A percentile compares a stretch with the other conserved stretches of the same genome.
Conservation (phyloP, 2,888 invertebrate species). For the Coleophora deauratella region DNA sequence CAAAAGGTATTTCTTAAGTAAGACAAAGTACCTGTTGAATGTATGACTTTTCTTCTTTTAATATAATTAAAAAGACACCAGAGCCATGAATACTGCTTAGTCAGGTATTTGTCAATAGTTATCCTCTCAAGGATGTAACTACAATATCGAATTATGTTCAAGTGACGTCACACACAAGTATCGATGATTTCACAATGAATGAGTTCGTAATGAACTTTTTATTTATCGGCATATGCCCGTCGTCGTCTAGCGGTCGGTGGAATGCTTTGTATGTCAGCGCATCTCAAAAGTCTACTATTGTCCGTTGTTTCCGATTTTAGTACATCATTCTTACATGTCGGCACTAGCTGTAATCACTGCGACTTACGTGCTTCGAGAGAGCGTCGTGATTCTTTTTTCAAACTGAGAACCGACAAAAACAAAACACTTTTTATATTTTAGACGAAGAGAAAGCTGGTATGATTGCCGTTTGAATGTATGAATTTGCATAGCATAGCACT, state of each 20-base stretch:
- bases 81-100: too few relatives aligned
- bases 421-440: constrained; percentile 9
- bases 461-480: constrained; percentile 7
- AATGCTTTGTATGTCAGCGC: constrained; percentile 38
- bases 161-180: constrained; percentile 46
- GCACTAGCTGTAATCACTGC: constrained; percentile 2
- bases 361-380: not conserved
- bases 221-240: constrained; percentile 24
- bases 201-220: constrained; percentile 51
- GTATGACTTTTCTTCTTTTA: too few relatives aligned
- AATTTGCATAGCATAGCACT: constrained; percentile 7
- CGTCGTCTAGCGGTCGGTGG: constrained; percentile 29
- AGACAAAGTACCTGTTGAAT: too few relatives aligned
- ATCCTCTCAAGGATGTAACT: too few relatives aligned
- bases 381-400: not conserved
- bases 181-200: constrained; percentile 52
- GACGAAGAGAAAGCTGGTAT: constrained; percentile 12
- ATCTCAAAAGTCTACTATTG: constrained; percentile 44
- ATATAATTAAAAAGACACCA: too few relatives aligned
- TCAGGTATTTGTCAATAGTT: too few relatives aligned
- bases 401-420: constrained; percentile 4
- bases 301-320: constrained; percentile 45
- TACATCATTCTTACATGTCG: constrained; percentile 30
- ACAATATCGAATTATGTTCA: constrained; percentile 1
- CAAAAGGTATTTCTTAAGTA: too few relatives aligned